Evolutionary conservation across 2,888 invertebrate species (phyloP), one percentile per base, ranked within the genome.

Genomic region (Psococerastis gibbosa): DNA sequence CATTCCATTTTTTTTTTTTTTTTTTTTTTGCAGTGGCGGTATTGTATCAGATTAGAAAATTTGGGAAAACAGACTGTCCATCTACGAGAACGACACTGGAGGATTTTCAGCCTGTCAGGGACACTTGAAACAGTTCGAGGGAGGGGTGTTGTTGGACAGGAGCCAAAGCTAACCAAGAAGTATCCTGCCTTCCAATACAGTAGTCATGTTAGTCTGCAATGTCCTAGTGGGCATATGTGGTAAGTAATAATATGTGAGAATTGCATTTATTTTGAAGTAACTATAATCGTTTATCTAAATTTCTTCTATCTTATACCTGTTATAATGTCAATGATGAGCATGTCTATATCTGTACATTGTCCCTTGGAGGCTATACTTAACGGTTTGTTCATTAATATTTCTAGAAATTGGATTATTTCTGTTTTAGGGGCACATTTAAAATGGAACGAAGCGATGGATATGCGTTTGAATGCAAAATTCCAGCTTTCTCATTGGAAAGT

Each of bases 141-240:
- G 0, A 71, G 94, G 55, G 95, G 91, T 33, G 94, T 97, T 42
- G 92, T 95, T n/a, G 95, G 95, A 1, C 91, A 95, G 69, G 95
- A 97, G 66, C 95, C 95, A 33, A 75, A 89, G 49, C 68, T 97
- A 46, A 88, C 89, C 35, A 74, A 79, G 47, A 71, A 75, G 48
- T 67, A 84, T 53, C 94, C 95, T 46, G 94, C 94, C 54, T 97
- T 95, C 66, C 97, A 97, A 65, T 97, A 97, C 63, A 89, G 88
- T 61, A 92, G 91, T 61, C 94, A 95, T 63, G 92, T 97, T 43
- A 89, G 89, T 53, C 68, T 97, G 51, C 94, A 95, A 67, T 91
- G 94, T 45, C 91, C 94, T 32, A 89, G 91, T 58, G 97, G 97
- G 6, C 95, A 97, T 58, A 91, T 94, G 89, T 92, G 92, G 92